Evolutionary conservation across 2,888 invertebrate genomes (phyloP), one percentile per base, ranked within the genome.

Genomic region (Penaeus monodon): DNA sequence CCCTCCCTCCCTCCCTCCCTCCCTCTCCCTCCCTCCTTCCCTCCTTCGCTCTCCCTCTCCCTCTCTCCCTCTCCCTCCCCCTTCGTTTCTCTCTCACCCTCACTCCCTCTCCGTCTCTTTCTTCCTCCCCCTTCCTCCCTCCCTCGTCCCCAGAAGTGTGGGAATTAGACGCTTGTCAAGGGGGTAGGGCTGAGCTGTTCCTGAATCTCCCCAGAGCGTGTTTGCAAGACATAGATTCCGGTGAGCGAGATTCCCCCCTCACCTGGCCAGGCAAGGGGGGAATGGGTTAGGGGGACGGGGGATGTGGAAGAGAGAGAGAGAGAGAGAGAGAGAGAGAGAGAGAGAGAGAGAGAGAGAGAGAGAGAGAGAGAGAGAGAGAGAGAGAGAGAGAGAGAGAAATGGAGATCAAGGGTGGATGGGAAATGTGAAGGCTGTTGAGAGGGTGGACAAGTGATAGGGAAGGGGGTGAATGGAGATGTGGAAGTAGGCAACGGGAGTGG

Each of bases 301-400:
- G 10, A 10, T 44, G 44, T 44, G 10, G 44, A 38, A 38, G 33
- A 38, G 33, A 38, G 33, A 38, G 33, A 38, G 29, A 73, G 29
- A 33, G 29, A 27, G 27, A 33, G 27, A 27, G 29, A 33, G 29
- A 27, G 29, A 76, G 44, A 38, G 44, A 76, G 33, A 76, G 76
- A 14, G 20, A 20, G 20, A 22, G 17, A 14, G 76, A 38, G 76
- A 76, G 76, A 76, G 76, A 76, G 76, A 76, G 76, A 76, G 76
- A 76, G 76, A 7, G 49, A 8, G 49, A 22, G 76, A 38, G 20
- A 17, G 14, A 38, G 76, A 44, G 76, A n/a, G 73, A 29, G 73
- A 73, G 73, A 29, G 44, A 38, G 44, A 24, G 76, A 24, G 17
- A 14, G 76, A 24, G 76, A n/a, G 73, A 12, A 8, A 10, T 44